Conservation (phyloP, 1,140 invertebrate species). For the Hycleus cichorii region DNA sequence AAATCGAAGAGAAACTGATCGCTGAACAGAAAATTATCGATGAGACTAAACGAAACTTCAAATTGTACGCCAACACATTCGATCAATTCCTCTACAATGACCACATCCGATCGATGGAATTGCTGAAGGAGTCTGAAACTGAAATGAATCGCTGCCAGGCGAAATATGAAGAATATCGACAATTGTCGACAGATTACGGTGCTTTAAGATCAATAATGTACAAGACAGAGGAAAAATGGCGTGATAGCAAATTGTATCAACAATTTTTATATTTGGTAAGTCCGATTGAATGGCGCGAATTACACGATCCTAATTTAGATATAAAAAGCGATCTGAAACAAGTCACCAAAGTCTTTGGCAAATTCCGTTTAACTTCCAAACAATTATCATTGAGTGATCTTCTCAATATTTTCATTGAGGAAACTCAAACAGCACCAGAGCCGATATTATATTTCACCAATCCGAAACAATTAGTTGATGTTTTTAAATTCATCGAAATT, state of each 20-base stretch:
- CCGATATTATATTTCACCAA: slow-evolving; percentile 51
- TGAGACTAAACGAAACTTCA: slow-evolving; percentile 48
- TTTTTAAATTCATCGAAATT: slow-evolving; percentile 52
- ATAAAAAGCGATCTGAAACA: neutral
- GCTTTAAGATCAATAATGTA: slow-evolving; percentile 52
- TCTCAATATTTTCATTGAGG: slow-evolving; percentile 45
- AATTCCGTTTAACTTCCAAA: slow-evolving; percentile 18
- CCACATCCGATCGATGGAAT: slow-evolving; percentile 50
- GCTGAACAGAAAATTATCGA: slow-evolving; percentile 49
- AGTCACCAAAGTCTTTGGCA: slow-evolving; percentile 24
- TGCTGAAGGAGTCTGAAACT: slow-evolving; percentile 47
- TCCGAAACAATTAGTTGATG: slow-evolving; percentile 47
- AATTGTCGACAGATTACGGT: slow-evolving; percentile 44
- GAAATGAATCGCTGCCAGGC: slow-evolving; percentile 44
- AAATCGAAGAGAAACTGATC: slow-evolving; percentile 52
- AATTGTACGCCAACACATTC: slow-evolving; percentile 50
- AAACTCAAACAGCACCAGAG: slow-evolving; percentile 39
- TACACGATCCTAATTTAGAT: slow-evolving; percentile 34
- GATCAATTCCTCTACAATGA: slow-evolving; percentile 56
- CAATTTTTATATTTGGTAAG: slow-evolving; percentile 54
- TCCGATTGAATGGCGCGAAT: slow-evolving; percentile 49
- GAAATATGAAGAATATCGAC: slow-evolving; percentile 45
- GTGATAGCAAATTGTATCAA: slow-evolving; percentile 55
- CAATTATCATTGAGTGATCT: slow-evolving; percentile 40
- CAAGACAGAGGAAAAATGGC: slow-evolving; percentile 53